Evolutionary conservation across 1,140 invertebrate genomes (phyloP).

Genomic region (Diorhabda sublineata): DNA sequence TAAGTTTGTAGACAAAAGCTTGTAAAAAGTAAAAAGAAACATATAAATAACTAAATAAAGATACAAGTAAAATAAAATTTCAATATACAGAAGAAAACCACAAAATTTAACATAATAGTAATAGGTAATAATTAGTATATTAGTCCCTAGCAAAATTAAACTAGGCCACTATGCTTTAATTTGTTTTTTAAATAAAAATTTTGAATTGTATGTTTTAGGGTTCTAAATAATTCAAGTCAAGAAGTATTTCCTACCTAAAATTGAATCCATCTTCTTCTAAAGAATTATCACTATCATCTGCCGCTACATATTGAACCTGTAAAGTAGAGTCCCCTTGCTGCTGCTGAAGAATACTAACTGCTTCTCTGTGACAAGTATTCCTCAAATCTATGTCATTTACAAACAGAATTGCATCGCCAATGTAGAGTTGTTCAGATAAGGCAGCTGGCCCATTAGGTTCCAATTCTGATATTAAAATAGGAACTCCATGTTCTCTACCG

Average conservation of each 20-base stretch:
- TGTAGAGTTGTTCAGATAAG: slow-evolving; percentile 63
- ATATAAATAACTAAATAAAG: no score
- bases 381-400: slow-evolving; percentile 74
- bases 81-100: no score
- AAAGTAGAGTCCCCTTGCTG: slow-evolving; percentile 66
- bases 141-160: no score
- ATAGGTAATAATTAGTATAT: no score
- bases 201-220: no score
- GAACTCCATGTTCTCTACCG: slow-evolving; percentile 79
- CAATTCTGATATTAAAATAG: slow-evolving; percentile 81
- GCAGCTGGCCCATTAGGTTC: slow-evolving; percentile 73
- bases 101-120: no score
- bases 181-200: no score
- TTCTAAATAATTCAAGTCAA: no score
- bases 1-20: no score
- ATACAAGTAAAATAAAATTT: no score
- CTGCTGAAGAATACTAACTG: slow-evolving; percentile 65
- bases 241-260: slow-evolving; percentile 44
- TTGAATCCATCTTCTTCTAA: slow-evolving; percentile 49
- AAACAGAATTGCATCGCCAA: slow-evolving; percentile 78
- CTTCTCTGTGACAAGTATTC: slow-evolving; percentile 68
- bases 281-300: slow-evolving; percentile 60
- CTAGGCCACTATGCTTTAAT: no score
- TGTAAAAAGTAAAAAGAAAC: no score
- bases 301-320: slow-evolving; percentile 69